These are phyloP conservation scores for Reticulitermes speratus DNA, from an alignment of 1,140 invertebrate genomes.

Conservation along the genomic window DNA sequence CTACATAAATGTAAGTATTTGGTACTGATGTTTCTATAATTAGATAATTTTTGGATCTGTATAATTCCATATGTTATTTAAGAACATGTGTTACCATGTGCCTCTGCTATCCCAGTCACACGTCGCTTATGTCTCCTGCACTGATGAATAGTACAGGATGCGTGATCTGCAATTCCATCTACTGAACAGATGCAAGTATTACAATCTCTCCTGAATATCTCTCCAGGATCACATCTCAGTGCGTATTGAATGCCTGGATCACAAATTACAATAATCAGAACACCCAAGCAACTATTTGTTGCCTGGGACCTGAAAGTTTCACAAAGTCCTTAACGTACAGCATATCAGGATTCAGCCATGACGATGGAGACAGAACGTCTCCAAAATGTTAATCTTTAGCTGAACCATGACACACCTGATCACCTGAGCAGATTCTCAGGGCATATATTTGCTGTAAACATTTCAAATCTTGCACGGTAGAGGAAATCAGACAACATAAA, in stretches of 20 bases:
- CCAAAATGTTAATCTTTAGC: no score
- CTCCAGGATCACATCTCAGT: conserved; percentile 32
- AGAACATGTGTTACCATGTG: not conserved
- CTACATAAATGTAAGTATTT: not conserved
- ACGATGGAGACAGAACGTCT: no score
- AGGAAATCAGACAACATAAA: no score
- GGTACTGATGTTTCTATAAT: no score
- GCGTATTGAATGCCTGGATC: not conserved
- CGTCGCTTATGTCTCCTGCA: not conserved
- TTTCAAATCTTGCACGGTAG: no score
- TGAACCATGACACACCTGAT: no score
- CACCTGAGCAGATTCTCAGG: no score
- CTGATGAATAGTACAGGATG: not conserved
- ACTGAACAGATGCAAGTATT: conserved; percentile 39
- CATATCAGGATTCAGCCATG: no score
- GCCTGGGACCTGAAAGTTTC: no score
- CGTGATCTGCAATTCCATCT: conserved; percentile 33
- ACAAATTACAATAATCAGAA: not conserved
- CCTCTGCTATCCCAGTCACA: not conserved
- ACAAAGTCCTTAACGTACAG: no score
- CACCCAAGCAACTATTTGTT: no score
- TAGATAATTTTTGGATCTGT: not conserved
- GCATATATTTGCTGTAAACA: no score
- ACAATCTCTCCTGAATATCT: conserved; percentile 39
- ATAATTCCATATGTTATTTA: not conserved